Evolutionary conservation across 2,113 vertebrate species (phyloP).

Genomic region (Hyaena hyaena): DNA sequence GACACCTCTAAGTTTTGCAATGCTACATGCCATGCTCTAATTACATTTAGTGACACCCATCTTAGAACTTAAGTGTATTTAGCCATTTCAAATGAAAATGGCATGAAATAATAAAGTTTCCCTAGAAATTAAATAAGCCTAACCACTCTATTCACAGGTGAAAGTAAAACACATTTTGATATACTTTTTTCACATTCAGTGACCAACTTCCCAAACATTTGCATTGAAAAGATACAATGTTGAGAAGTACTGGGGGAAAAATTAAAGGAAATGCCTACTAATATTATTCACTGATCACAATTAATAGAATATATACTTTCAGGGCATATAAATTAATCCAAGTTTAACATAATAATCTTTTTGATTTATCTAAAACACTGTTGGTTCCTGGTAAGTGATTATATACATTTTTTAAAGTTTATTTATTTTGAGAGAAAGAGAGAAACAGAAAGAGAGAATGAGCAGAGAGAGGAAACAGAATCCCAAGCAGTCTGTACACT

Average conservation of each 20-base stretch:
- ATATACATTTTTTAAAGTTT: not conserved
- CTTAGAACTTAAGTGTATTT: constrained; percentile 25
- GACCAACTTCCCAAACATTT: constrained; percentile 37
- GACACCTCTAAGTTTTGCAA: constrained; percentile 24
- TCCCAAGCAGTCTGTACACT: too few relatives aligned
- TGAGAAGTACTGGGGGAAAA: not conserved
- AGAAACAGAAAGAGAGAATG: too few relatives aligned
- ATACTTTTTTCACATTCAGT: constrained; percentile 33
- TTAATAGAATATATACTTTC: constrained; percentile 15
- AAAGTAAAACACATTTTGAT: constrained; percentile 48
- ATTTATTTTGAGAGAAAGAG: too few relatives aligned
- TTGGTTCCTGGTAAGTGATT: constrained; percentile 29
- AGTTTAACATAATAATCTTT: constrained; percentile 46
- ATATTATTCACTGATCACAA: constrained; percentile 37
- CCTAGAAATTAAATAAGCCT: constrained; percentile 48
- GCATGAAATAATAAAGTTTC: constrained; percentile 47
- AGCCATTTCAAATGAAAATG: constrained; percentile 55
- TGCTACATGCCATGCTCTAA: not conserved
- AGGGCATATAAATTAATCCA: constrained; percentile 25
- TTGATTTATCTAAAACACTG: constrained; percentile 32
- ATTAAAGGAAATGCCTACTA: not conserved
- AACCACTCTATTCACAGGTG: constrained; percentile 49
- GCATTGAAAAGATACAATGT: constrained; percentile 7
- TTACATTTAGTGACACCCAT: constrained; percentile 56
- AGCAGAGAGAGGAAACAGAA: too few relatives aligned